phyloP scores from a whole-genome alignment of 2,888 invertebrate genomes.

The Euzophera pinguis region DNA sequence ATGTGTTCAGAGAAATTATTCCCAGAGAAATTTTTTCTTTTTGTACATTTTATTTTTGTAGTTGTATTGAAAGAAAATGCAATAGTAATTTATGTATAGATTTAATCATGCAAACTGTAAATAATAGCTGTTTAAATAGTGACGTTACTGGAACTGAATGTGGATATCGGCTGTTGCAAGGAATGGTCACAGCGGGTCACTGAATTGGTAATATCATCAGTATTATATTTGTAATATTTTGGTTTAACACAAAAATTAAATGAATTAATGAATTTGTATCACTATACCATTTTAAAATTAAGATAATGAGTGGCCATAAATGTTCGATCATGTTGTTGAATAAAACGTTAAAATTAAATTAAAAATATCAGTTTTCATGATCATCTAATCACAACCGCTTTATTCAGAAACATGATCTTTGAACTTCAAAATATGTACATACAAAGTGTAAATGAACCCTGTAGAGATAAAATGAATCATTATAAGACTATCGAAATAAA shows the following conservation, averaged over 20 bases:
- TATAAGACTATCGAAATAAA: slow-evolving; percentile 53
- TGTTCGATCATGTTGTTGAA: slow-evolving; percentile 46
- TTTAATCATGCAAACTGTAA: slow-evolving; percentile 65
- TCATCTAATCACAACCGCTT: slow-evolving; percentile 15
- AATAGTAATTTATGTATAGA: slow-evolving; percentile 79
- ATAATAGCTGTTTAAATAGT: slow-evolving; percentile 61
- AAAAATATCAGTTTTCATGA: slow-evolving; percentile 17
- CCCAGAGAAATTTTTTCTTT: slow-evolving; percentile 45
- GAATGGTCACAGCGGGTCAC: slow-evolving; percentile 39
- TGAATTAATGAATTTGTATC: slow-evolving; percentile 51
- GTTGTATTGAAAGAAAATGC: slow-evolving; percentile 70
- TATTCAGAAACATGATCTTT: slow-evolving; percentile 46
- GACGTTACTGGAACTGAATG: slow-evolving; percentile 35
- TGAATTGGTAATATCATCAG: slow-evolving; percentile 37
- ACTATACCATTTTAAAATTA: slow-evolving; percentile 66
- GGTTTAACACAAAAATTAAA: slow-evolving; percentile 34
- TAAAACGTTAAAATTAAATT: slow-evolving; percentile 21
- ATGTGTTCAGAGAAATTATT: slow-evolving; percentile 65
- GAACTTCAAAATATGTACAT: slow-evolving; percentile 57
- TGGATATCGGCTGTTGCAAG: slow-evolving; percentile 34
- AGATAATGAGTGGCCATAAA: slow-evolving; percentile 75
- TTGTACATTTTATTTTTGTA: slow-evolving; percentile 74
- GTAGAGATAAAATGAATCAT: slow-evolving; percentile 57
- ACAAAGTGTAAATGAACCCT: slow-evolving; percentile 67
- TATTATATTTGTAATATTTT: slow-evolving; percentile 33